Evolutionary conservation across 2,888 invertebrate species (phyloP), one percentile per base, ranked within the genome.

Genomic region (Geotrupes spiniger): DNA sequence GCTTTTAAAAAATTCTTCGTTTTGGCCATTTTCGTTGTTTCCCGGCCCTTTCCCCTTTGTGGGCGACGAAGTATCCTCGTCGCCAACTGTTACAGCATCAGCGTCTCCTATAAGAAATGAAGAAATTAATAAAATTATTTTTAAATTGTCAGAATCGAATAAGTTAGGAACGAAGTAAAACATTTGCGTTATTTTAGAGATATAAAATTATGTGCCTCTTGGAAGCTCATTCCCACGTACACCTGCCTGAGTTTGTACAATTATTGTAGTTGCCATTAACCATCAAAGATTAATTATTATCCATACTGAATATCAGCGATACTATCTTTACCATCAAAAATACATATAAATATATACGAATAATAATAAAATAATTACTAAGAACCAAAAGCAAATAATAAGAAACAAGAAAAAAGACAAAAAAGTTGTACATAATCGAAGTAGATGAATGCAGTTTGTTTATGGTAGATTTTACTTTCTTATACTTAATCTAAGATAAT

Each of bases 121-220:
- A 31, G 9, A 17, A 10, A 26, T 39, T n/a, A 12, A 12, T 33
- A 14, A 33, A 14, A 6, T 33, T 33, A 8, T 33, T 33, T 33
- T 33, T 33, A 33, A 33, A 33, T 15, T 8, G 11, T 33, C 12
- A 33, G 11, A 33, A 33, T 33, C 33, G 12, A 33, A 33, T 33
- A 33, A 33, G 33, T 15, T 12, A 33, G 11, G 15, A 33, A 10
- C 33, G 14, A 10, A 33, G 14, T 33, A 33, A 33, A 33, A 33
- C 33, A 33, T 12, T 10, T 12, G 14, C 33, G 33, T 33, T 33
- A 14, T 33, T 33, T 44, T 36, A 15, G 27, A 41, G 44, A 49
- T 49, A 33, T 50, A 54, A 57, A 54, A 59, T 59, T 59, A 58
- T 58, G 54, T 59, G 56, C 56, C 58, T 56, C 56, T 49, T 56